phyloP scores from a whole-genome alignment of 2,888 invertebrate species.

The Temnothorax rugatulus region DNA sequence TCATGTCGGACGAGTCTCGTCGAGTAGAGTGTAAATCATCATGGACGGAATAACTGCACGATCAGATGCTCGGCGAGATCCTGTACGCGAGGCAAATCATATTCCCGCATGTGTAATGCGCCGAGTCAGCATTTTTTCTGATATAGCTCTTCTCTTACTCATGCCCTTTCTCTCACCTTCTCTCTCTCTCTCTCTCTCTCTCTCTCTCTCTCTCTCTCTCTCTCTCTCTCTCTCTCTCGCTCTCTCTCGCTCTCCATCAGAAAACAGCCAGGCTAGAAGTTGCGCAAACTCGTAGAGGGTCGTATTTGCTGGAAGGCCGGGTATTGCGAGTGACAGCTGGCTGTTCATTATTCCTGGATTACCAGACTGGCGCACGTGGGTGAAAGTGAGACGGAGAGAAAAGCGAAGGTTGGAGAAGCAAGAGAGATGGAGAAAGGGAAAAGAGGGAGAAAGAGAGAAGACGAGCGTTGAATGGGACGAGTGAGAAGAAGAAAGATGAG shows the following conservation, averaged over 20 bases:
- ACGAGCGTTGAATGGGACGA: constrained; percentile 43
- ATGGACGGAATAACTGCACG: constrained; percentile 53
- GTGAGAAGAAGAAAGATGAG: constrained; percentile 60
- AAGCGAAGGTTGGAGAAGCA: constrained; percentile 43
- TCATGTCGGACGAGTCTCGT: constrained; percentile 44
- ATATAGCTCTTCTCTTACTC: constrained; percentile 43
- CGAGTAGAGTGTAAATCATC: constrained; percentile 45
- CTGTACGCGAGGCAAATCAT: constrained; percentile 66
- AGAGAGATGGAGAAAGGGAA: constrained; percentile 32
- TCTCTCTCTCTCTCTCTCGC: neutral
- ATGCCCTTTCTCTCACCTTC: constrained; percentile 22
- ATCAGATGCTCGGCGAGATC: constrained; percentile 67
- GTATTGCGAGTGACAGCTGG: constrained; percentile 84
- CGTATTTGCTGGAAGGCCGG: constrained; percentile 78
- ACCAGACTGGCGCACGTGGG: constrained; percentile 75
- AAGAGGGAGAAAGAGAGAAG: constrained; percentile 23
- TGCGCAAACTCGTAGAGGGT: constrained; percentile 76
- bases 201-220: neutral
- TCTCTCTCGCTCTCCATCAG: constrained; percentile 43
- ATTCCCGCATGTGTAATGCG: constrained; percentile 62
- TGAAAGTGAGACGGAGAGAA: constrained; percentile 61
- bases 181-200: constrained; percentile 10
- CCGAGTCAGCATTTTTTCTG: constrained; percentile 69
- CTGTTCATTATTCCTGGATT: constrained; percentile 85
- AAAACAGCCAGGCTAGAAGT: constrained; percentile 72